A percentile compares a stretch with the other conserved stretches of the same genome.
Evolutionary conservation across 2,888 invertebrate species (phyloP).

Genomic region (Agriopis aurantiaria): DNA sequence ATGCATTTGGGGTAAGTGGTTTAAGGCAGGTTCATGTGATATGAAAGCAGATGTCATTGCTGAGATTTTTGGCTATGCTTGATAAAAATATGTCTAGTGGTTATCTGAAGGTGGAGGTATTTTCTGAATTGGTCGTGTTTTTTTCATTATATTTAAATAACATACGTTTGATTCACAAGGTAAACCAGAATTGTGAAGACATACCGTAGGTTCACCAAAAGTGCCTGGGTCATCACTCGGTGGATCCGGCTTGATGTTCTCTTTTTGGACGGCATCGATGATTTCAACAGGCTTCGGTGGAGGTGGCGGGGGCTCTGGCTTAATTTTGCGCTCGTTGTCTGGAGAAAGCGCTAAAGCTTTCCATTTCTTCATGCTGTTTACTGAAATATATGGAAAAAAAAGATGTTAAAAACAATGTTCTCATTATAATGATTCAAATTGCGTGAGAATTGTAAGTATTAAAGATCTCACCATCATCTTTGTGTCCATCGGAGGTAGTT

Average conservation of each 20-base stretch:
- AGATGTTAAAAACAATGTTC: not conserved
- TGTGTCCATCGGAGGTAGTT: conserved; percentile 69
- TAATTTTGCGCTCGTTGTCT: conserved; percentile 84
- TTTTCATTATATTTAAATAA: no score
- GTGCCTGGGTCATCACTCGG: conserved; percentile 59
- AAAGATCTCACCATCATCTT: conserved; percentile 74
- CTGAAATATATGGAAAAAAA: conserved; percentile 51
- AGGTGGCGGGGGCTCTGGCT: conserved; percentile 55
- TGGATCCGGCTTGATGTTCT: conserved; percentile 76
- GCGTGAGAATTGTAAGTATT: not conserved
- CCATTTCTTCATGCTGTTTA: conserved; percentile 90
- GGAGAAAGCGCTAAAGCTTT: conserved; percentile 91
- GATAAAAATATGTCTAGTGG: no score
- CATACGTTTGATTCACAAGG: no score
- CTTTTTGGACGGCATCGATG: conserved; percentile 69
- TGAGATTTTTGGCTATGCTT: no score
- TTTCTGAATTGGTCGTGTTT: no score
- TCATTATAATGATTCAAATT: not conserved
- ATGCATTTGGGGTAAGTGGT: no score
- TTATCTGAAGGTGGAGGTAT: no score
- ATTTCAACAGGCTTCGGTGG: conserved; percentile 47
- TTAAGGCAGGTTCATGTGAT: no score
- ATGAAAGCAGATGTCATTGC: no score
- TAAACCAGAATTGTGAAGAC: conserved; percentile 2
- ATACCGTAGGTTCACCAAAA: conserved; percentile 76